A percentile compares a stretch with the other conserved stretches of the same genome.
These are phyloP conservation scores for Acromyrmex echinatior DNA, from an alignment of 1,140 invertebrate species.

Conservation along the genomic window DNA sequence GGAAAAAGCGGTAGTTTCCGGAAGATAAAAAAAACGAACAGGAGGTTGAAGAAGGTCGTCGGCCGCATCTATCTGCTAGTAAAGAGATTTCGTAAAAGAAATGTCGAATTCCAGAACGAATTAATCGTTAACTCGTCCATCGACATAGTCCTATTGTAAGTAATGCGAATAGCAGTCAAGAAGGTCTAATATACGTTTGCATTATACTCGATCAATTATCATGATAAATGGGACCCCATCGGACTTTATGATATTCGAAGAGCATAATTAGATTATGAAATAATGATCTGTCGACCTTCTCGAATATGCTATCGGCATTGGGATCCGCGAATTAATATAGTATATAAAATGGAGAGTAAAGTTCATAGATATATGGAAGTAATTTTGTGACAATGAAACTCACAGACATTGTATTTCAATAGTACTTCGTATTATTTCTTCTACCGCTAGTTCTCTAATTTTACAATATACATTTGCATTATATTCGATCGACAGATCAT, in stretches of 20 bases:
- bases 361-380: not conserved
- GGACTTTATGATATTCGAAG: conserved; percentile 33
- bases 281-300: conserved; percentile 65
- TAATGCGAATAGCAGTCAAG: conserved; percentile 48
- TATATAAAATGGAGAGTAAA: not conserved
- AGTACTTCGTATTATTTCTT: not conserved
- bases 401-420: not conserved
- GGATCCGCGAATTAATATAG: not conserved
- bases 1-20: conserved; percentile 54
- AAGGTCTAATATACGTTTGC: conserved; percentile 53
- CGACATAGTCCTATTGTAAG: conserved; percentile 35
- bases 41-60: not conserved
- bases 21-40: not conserved
- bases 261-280: conserved; percentile 66
- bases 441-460: not conserved
- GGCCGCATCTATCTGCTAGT: not conserved
- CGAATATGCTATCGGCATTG: not conserved
- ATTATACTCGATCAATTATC: conserved; percentile 61
- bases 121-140: conserved; percentile 56
- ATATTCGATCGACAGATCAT: conserved; percentile 57
- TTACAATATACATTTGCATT: not conserved
- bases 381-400: not conserved
- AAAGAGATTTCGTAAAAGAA: conserved; percentile 32
- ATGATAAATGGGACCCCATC: conserved; percentile 69
- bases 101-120: conserved; percentile 38